phyloP scores from a whole-genome alignment of 2,113 vertebrate species.

The Calyptomena viridis region DNA sequence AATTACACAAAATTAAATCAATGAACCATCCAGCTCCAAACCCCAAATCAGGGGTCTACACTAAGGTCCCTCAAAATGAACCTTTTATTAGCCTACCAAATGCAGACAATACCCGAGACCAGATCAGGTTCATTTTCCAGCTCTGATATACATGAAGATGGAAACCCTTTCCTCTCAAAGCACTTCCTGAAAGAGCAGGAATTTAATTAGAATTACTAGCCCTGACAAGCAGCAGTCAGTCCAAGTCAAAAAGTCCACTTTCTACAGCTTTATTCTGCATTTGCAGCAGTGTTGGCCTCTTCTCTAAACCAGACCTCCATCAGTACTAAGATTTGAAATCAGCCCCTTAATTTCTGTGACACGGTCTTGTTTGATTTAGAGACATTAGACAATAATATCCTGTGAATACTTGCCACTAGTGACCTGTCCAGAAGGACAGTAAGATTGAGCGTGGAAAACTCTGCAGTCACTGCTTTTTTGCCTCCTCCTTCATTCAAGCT shows the following conservation, averaged over 20 bases:
- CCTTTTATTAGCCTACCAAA: not conserved
- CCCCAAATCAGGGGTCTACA: not conserved
- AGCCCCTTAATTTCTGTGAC: not conserved
- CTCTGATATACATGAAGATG: not conserved
- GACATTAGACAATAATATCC: not conserved
- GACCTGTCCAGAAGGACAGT: not conserved
- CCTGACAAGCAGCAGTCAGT: not conserved
- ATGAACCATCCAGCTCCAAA: not conserved
- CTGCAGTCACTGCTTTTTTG: not conserved
- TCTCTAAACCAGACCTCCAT: not conserved
- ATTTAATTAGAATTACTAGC: not conserved
- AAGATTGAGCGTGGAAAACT: not conserved
- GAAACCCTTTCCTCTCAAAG: not conserved
- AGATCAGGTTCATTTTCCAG: not conserved
- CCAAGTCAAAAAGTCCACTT: not conserved
- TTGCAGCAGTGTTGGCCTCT: not conserved
- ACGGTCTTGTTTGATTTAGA: not conserved
- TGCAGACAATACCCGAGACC: fast-evolving
- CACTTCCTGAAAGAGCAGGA: not conserved
- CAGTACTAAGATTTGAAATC: not conserved
- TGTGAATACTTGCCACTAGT: not conserved
- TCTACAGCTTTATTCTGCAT: not conserved
- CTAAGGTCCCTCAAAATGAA: not conserved
- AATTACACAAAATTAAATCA: not conserved
- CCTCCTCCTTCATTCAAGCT: not conserved